Conservation (phyloP, 2,888 invertebrate species). For the Saturnia pavonia region DNA sequence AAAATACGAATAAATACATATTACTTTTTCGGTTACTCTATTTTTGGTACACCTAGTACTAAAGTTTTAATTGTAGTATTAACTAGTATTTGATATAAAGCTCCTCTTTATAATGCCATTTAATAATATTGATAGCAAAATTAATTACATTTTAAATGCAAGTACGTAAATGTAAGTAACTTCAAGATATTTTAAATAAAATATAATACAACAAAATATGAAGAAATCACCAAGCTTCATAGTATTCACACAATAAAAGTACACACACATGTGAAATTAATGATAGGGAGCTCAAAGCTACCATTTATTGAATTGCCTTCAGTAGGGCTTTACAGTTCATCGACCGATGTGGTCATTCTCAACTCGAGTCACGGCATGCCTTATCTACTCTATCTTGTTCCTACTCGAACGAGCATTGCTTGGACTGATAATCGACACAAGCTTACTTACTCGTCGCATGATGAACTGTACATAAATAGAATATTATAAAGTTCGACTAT, state of each 20-base stretch:
- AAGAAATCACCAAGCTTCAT: background rate
- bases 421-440: slow-evolving; percentile 17
- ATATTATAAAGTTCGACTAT: background rate
- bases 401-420: slow-evolving; percentile 20
- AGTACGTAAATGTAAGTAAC: too few species aligned
- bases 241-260: background rate
- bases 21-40: too few species aligned
- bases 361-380: slow-evolving; percentile 18
- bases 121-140: background rate
- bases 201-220: background rate
- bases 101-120: background rate
- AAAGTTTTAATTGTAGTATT: background rate
- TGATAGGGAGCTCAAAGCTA: slow-evolving; percentile 38
- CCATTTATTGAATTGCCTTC: slow-evolving; percentile 48
- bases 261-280: slow-evolving; percentile 21
- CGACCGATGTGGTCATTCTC: slow-evolving; percentile 40
- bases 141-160: background rate
- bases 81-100: background rate
- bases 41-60: too few species aligned
- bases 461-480: background rate
- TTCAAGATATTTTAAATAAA: too few species aligned
- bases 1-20: too few species aligned
- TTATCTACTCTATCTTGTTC: slow-evolving; percentile 23
- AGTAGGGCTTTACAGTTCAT: slow-evolving; percentile 45
- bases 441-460: background rate